Base-by-base conservation (phyloP, 2,888 invertebrate species). In the Smittia aterrima region DNA sequence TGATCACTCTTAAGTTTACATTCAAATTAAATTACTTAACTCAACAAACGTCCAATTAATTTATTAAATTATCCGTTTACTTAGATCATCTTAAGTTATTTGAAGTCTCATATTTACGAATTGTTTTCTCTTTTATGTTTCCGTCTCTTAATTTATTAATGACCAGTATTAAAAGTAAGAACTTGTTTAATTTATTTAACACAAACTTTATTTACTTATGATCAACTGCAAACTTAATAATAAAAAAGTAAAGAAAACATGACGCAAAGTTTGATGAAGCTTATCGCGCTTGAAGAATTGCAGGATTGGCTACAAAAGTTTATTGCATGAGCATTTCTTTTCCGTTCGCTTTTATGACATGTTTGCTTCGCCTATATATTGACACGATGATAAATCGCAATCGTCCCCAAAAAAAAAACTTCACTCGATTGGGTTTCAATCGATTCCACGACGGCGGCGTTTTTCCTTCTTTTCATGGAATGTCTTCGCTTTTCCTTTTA, bases 141-240 rank as follows among this genome's bases (percentile, higher is more conserved):
- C 11, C 47, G 4, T 47, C 9, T 22, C n/a, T 22, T 58, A 22
- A 58, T 22, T 58, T 58, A 18, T 58, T 58, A 58, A 22, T 58
- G 1, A 58, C 47, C 58, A 58, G 58, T 58, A 58, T 58, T 58
- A 58, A 58, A 22, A 58, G 47, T 58, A 58, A 58, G 58, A 58
- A 22, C n/a, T 22, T 58, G 20, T 6, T 58, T 58, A 58, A 20
- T 58, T 22, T 58, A 22, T 58, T 58, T 58, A 58, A 58, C 47
- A 47, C 47, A 47, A 47, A 32, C 32, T 58, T 58, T 58, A 58
- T 58, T 58, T 58, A 18, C 58, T 18, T 22, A 22, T 11, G 58
- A 7, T 38, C 38, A 38, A 58, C 7, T 20, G 20, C 58, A 58
- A 58, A 58, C 18, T 18, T 2, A 58, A 18, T 13, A 58, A 47